These are phyloP conservation scores for Malurus alboscapulatus DNA, from an alignment of 2,113 vertebrate genomes.

Conservation along the genomic window DNA sequence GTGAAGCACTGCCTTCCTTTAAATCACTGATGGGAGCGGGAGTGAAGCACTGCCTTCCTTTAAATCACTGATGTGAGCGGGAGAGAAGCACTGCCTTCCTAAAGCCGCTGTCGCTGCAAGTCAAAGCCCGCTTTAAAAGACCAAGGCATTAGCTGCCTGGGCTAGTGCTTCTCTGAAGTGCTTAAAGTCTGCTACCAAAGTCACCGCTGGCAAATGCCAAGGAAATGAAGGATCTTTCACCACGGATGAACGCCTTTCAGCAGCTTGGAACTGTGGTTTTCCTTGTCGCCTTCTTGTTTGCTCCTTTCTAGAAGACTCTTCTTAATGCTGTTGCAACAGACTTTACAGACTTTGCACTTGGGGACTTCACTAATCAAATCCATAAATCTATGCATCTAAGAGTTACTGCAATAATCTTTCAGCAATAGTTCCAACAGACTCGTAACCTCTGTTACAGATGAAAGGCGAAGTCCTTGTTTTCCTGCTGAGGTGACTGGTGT, in stretches of 20 bases:
- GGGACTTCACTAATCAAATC: neutral
- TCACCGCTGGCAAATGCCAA: neutral
- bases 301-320: neutral
- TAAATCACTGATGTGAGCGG: rapidly evolving
- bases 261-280: neutral
- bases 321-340: neutral
- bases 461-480: neutral
- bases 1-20: rapidly evolving
- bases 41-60: rapidly evolving
- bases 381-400: neutral
- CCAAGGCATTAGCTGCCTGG: too few species aligned
- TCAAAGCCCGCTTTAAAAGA: neutral
- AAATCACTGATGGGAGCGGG: rapidly evolving
- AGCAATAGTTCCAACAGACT: neutral
- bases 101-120: rapidly evolving
- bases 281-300: neutral
- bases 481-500: neutral
- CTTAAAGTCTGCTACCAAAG: too few species aligned
- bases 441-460: neutral
- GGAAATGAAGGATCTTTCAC: neutral
- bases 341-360: neutral
- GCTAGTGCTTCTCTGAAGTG: neutral
- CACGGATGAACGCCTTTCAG: neutral
- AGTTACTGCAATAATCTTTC: neutral
- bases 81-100: rapidly evolving